Percentiles rank a stretch among this genome's conserved stretches.
Evolutionary conservation across 2,797 vertebrate genomes (phyloP).

Genomic region (Catamblyrhynchus diadema): DNA sequence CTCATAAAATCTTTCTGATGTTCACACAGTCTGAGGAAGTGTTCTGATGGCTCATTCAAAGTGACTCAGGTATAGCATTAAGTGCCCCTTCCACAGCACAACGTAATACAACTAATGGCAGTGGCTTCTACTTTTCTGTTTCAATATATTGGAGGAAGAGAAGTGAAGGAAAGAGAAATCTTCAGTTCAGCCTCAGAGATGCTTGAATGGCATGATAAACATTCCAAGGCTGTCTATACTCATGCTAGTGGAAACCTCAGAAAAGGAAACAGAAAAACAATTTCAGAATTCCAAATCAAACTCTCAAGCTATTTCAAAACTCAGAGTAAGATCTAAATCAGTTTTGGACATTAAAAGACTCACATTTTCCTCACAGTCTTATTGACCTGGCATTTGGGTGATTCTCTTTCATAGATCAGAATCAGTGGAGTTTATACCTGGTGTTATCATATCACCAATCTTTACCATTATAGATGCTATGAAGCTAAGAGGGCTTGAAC

Average conservation of each 20-base stretch:
- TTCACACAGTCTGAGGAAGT: background rate
- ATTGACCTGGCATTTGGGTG: background rate
- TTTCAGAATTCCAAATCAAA: background rate
- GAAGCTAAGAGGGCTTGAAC: background rate
- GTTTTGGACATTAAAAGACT: background rate
- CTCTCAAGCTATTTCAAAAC: background rate
- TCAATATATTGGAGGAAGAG: background rate
- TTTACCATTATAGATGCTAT: background rate
- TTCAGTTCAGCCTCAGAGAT: background rate
- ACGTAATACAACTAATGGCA: background rate
- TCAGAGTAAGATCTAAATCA: background rate
- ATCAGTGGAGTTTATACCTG: background rate
- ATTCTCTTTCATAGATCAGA: background rate
- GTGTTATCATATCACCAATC: background rate
- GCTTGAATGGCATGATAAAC: background rate
- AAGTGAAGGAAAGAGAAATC: background rate
- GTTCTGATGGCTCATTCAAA: background rate
- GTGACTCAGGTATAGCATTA: background rate
- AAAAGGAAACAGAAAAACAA: background rate
- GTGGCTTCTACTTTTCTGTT: background rate
- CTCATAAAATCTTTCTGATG: background rate
- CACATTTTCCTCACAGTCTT: background rate
- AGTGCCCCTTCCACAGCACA: background rate
- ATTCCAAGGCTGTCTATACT: background rate
- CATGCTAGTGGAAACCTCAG: background rate